Evolutionary conservation across 2,888 invertebrate genomes (phyloP), one percentile per base, ranked within the genome.

Genomic region (Clusia tigrina): DNA sequence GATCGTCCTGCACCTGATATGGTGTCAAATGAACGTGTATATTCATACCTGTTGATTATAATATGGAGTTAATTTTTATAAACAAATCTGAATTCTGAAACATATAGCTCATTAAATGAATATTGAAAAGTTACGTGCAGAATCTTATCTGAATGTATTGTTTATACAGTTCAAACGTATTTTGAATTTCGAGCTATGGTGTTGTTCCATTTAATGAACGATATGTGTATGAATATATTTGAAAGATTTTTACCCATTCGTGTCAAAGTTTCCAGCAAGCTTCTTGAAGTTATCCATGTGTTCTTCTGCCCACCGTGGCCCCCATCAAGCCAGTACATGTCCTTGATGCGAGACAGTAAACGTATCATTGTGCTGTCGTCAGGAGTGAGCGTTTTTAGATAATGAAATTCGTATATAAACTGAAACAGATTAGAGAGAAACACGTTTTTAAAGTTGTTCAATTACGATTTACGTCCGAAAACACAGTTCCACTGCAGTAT

Each of bases 311-410:
- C 96, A n/a, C 91, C 89, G 84, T 96, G 95, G 0, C 95, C 95
- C 1, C 95, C 94, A 84, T 96, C 95, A 76, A 96, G 83, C 95
- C 95, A 96, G 84, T 90, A 93, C 89, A 96, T 91, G 68, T 88
- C 87, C 69, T 86, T 86, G 58, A 96, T 89, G 62, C 87, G 87
- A 17, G 86, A 86, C n/a, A 91, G 87, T 69, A 92, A 85, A 66
- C 86, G 86, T 80, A 87, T 87, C 84, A 88, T 87, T 55, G 88
- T 87, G 66, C 85, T 84, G 72, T 90, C 89, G 42, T 88, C 87
- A 1, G 89, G 88, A 57, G 89, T 88, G 48, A 89, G 81, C 1
- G 88, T 89, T 84, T 89, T 88, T 58, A 90, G 85, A 83, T 91
- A 89, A 80, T 92, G 89, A 83, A 95, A 90, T 85, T 95, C 95